Percentiles rank a stretch among this genome's conserved stretches.
These are phyloP conservation scores for Ceratina australensis DNA, from an alignment of 1,140 invertebrate genomes.

Conservation along the genomic window DNA sequence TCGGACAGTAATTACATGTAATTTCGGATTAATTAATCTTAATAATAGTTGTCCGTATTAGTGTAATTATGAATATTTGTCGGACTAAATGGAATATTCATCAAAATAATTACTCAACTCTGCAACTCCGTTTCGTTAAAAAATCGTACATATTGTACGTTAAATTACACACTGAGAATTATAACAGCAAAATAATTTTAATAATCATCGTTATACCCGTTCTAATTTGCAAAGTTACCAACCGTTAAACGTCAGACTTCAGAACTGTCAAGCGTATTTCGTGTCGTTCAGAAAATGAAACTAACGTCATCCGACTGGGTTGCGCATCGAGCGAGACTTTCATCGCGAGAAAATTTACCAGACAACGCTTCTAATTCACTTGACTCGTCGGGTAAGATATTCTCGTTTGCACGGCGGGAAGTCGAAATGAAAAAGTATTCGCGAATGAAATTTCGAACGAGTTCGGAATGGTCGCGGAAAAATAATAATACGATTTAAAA, in stretches of 20 bases:
- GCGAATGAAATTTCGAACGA: conserved; percentile 22
- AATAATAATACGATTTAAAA: conserved; percentile 12
- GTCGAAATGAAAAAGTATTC: not conserved
- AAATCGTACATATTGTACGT: too few species aligned
- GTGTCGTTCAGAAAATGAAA: conserved; percentile 63
- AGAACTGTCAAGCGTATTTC: conserved; percentile 54
- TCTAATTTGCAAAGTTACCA: not conserved
- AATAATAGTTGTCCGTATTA: too few species aligned
- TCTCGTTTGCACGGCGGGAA: not conserved
- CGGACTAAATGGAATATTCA: too few species aligned
- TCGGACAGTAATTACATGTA: too few species aligned
- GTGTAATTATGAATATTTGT: too few species aligned
- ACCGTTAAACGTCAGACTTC: too few species aligned
- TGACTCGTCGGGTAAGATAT: not conserved
- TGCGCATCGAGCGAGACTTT: not conserved
- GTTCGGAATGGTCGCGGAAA: not conserved
- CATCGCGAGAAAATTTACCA: conserved; percentile 22
- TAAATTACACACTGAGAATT: not conserved
- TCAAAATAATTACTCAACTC: too few species aligned
- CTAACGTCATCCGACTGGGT: conserved; percentile 45
- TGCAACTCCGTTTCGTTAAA: too few species aligned
- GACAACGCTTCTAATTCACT: not conserved
- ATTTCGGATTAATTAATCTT: too few species aligned
- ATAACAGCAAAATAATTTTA: not conserved
- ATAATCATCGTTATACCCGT: not conserved